These are phyloP conservation scores for Empidonax alnorum DNA, from an alignment of 2,113 vertebrate species.

Conservation along the genomic window DNA sequence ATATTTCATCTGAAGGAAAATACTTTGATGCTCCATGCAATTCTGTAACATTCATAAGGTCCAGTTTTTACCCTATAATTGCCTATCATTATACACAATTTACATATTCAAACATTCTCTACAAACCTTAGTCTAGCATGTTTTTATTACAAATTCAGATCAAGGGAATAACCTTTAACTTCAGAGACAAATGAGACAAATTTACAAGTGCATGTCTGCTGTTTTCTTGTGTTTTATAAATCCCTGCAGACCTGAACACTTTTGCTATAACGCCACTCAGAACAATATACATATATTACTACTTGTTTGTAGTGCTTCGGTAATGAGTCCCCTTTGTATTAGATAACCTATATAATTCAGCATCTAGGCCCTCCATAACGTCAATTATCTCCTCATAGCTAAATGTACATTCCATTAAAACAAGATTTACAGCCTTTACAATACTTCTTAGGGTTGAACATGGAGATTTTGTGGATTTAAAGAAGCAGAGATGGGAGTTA, in stretches of 20 bases:
- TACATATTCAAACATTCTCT: constrained; percentile 84
- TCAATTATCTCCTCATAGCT: constrained; percentile 82
- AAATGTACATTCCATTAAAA: constrained; percentile 82
- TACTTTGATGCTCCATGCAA: constrained; percentile 59
- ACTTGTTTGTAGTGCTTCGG: constrained; percentile 80
- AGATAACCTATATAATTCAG: constrained; percentile 80
- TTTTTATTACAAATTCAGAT: constrained; percentile 88
- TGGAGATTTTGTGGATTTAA: constrained; percentile 74
- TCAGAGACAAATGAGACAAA: constrained; percentile 88
- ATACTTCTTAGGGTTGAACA: constrained; percentile 71
- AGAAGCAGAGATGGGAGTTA: constrained; percentile 57
- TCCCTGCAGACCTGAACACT: constrained; percentile 80
- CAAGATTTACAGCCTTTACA: constrained; percentile 76
- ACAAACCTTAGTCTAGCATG: constrained; percentile 80
- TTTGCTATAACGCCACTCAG: constrained; percentile 81
- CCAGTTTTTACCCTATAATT: constrained; percentile 82
- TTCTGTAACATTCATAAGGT: constrained; percentile 67
- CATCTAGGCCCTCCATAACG: constrained; percentile 74
- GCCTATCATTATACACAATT: constrained; percentile 83
- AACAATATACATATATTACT: constrained; percentile 85
- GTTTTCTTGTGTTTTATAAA: constrained; percentile 84
- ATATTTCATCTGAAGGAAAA: constrained; percentile 66
- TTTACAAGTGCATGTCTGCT: constrained; percentile 87
- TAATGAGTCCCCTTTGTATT: constrained; percentile 87
- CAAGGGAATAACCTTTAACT: constrained; percentile 91